phyloP scores from a whole-genome alignment of 2,888 invertebrate genomes.

The Dromius quadrimaculatus region DNA sequence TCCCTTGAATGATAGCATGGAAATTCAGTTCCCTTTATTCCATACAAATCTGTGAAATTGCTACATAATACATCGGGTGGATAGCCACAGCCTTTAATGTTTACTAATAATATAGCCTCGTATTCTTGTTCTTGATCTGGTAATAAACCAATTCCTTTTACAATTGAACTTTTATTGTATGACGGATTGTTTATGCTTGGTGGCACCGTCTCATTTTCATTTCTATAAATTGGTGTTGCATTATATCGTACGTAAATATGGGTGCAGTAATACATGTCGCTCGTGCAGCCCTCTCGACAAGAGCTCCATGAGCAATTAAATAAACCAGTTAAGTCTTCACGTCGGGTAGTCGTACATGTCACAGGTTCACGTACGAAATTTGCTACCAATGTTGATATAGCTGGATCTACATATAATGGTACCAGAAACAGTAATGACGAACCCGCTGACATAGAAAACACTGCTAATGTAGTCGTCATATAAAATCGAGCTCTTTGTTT shows the following conservation, averaged over 20 bases:
- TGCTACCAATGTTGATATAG: constrained; percentile 76
- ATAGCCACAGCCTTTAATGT: constrained; percentile 88
- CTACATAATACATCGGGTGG: constrained; percentile 82
- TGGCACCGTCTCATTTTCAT: constrained; percentile 37
- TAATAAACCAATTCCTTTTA: not conserved
- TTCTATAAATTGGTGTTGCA: constrained; percentile 53
- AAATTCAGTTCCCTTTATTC: constrained; percentile 75
- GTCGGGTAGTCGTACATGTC: constrained; percentile 77
- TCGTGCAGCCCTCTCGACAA: constrained; percentile 84
- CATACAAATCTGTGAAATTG: constrained; percentile 79
- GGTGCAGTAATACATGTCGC: constrained; percentile 78
- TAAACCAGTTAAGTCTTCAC: constrained; percentile 78
- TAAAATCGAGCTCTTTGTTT: constrained; percentile 79
- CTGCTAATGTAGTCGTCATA: constrained; percentile 77
- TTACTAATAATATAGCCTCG: constrained; percentile 76
- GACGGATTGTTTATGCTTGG: constrained; percentile 42
- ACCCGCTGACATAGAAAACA: constrained; percentile 79
- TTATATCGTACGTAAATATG: constrained; percentile 75
- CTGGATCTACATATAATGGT: constrained; percentile 79
- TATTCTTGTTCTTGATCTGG: constrained; percentile 62
- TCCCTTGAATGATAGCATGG: constrained; percentile 80
- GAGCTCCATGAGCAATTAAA: constrained; percentile 86
- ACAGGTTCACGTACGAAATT: constrained; percentile 82
- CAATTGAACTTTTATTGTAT: not conserved
- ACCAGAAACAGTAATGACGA: constrained; percentile 80